Conservation (phyloP, 2,888 invertebrate species). For the Eudasyphora cyanicolor region DNA sequence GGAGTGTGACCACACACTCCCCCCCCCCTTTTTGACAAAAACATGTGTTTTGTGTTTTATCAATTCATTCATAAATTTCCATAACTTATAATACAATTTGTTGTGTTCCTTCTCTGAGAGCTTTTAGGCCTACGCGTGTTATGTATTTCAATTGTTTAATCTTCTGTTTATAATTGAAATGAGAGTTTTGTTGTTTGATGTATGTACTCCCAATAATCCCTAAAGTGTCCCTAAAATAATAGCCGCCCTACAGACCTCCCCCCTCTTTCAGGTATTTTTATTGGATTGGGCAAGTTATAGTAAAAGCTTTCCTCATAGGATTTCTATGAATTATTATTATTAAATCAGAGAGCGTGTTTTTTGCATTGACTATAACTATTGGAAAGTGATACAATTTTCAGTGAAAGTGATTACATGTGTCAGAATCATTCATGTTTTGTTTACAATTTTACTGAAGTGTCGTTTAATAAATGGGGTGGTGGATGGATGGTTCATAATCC, state of each 20-base stretch:
- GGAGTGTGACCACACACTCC: too few species aligned
- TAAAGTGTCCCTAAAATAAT: background rate
- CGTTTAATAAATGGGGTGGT: too few species aligned
- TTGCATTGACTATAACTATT: background rate
- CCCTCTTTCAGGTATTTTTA: too few species aligned
- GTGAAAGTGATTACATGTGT: background rate
- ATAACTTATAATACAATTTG: background rate
- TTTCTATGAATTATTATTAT: constrained; percentile 47
- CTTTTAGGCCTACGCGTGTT: constrained; percentile 59
- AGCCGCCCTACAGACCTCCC: too few species aligned
- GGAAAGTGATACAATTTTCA: background rate
- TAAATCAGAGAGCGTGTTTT: constrained; percentile 27
- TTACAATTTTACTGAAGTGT: too few species aligned
- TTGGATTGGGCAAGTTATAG: constrained; percentile 27
- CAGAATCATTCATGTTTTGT: too few species aligned
- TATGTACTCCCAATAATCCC: background rate
- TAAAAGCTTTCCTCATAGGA: constrained; percentile 38
- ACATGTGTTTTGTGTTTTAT: constrained; percentile 56
- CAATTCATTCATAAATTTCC: constrained; percentile 12
- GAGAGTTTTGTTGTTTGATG: background rate
- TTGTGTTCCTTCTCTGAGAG: constrained; percentile 35
- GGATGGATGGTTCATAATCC: too few species aligned
- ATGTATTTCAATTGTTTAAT: constrained; percentile 41
- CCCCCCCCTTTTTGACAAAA: constrained; percentile 1
- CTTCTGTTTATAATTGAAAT: background rate